These are phyloP conservation scores for Sinocyclocheilus grahami DNA, from an alignment of 2,113 vertebrate genomes.

Conservation along the genomic window DNA sequence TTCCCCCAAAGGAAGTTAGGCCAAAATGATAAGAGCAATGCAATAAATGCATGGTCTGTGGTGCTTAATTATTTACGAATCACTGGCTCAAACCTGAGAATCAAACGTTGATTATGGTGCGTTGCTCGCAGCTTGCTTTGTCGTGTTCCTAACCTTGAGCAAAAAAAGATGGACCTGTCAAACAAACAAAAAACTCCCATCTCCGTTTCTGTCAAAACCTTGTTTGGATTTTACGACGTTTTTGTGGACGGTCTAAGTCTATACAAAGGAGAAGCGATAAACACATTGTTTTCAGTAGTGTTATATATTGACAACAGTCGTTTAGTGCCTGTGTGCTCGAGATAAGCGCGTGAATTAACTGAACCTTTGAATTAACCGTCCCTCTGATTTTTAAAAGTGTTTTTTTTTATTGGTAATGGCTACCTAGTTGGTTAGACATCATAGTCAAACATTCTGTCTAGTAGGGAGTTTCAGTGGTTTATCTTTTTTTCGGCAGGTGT, in stretches of 20 bases:
- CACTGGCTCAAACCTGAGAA: not conserved
- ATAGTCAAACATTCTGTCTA: not conserved
- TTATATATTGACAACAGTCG: slow-evolving; percentile 13
- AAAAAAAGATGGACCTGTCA: slow-evolving; percentile 47
- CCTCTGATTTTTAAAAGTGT: not conserved
- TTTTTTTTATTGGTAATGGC: not conserved
- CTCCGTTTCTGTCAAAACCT: not conserved
- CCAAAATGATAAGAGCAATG: slow-evolving; percentile 35
- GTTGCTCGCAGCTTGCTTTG: slow-evolving; percentile 2
- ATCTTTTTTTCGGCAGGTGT: not conserved
- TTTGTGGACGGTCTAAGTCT: not conserved
- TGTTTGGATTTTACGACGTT: slow-evolving; percentile 3
- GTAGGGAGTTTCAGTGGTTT: not conserved
- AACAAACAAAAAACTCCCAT: not conserved
- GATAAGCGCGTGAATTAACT: slow-evolving; percentile 28
- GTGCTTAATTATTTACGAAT: not conserved
- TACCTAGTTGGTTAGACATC: not conserved
- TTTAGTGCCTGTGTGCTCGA: slow-evolving; percentile 18
- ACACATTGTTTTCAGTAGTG: not conserved
- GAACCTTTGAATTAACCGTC: not conserved
- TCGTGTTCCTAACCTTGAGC: slow-evolving; percentile 39
- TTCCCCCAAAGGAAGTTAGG: slow-evolving; percentile 48
- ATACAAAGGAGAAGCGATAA: slow-evolving; percentile 3
- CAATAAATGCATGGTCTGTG: not conserved
- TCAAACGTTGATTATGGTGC: not conserved